Conservation (phyloP, 2,113 vertebrate species). For the Cichladusa arquata region DNA sequence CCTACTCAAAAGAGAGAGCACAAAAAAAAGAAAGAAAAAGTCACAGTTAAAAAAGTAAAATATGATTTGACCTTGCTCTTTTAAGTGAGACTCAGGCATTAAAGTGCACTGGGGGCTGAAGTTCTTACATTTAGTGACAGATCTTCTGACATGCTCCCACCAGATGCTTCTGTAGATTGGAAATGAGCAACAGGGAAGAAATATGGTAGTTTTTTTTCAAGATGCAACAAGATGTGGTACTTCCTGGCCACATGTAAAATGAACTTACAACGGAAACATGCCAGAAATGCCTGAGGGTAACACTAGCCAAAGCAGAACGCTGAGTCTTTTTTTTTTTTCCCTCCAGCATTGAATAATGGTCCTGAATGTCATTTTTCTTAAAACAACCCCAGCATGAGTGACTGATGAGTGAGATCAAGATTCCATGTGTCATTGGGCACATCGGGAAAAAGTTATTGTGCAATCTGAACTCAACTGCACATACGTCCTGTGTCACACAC, state of each 20-base stretch:
- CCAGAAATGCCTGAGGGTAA: conserved; percentile 67
- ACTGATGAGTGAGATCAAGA: conserved; percentile 29
- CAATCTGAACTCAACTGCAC: not conserved
- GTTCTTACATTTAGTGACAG: conserved; percentile 22
- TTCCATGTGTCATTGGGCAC: not conserved
- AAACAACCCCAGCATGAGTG: conserved; percentile 33
- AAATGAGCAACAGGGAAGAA: conserved; percentile 69
- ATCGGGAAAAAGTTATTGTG: not conserved
- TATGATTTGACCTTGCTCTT: not conserved
- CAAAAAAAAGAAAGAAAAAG: not conserved
- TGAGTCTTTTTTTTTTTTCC: not conserved
- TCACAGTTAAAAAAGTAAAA: conserved; percentile 16
- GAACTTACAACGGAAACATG: conserved; percentile 71
- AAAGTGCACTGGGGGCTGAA: not conserved
- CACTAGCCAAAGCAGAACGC: conserved; percentile 61
- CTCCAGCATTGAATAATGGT: conserved; percentile 26
- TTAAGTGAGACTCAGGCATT: not conserved
- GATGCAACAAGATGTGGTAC: conserved; percentile 76
- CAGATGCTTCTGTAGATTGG: conserved; percentile 63
- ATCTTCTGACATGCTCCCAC: conserved; percentile 59
- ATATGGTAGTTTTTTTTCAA: conserved; percentile 68
- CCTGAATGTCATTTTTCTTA: conserved; percentile 61
- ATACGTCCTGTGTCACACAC: not conserved
- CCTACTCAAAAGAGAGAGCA: too few species aligned
- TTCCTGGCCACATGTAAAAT: conserved; percentile 74